Evolutionary conservation across 1,140 invertebrate species (phyloP), one percentile per base, ranked within the genome.

Genomic region (Calephelis nemesis): DNA sequence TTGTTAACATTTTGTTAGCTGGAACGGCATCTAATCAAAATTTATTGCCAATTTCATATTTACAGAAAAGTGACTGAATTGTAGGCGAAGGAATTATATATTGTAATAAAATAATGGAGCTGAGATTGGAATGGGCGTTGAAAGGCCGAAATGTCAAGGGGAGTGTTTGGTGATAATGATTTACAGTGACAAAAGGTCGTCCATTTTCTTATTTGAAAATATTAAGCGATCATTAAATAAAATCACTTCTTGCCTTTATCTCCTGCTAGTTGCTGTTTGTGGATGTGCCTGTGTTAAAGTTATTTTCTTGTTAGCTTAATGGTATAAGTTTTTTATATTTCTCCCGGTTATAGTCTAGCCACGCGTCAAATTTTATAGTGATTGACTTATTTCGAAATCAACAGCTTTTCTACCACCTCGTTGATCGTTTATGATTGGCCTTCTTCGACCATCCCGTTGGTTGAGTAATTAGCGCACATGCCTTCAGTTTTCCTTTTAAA

Each of bases 11-110:
- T 79, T 77, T 65, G 73, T 72, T 72, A 74, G 71, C 74, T 70
- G 74, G 72, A 72, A 68, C 73, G 78, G 81, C 84, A 87, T 85
- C 84, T 82, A 78, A 85, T 71, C 78, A 76, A 75, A 88, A 88
- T 89, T 91, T 88, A 91, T 88, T 87, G 85, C 81, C 83, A 90
- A 88, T 89, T 89, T 83, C 80, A 83, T 76, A 83, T 87, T 87
- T 88, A 89, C 80, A 78, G 77, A 88, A 87, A 85, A 82, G 67
- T 87, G 83, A 87, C 73, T 81, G 86, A 85, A 89, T 85, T 75
- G 82, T 78, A 81, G 83, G 79, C 85, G 79, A 86, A 79, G 83
- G 85, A 89, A 86, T 85, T 78, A 82, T 80, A 87, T 84, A 88
- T 90, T 85, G 86, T 91, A 88, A 90, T 87, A 78, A 84, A 85